Evolutionary conservation across 2,888 invertebrate genomes (phyloP).

Genomic region (Tholera decimalis): DNA sequence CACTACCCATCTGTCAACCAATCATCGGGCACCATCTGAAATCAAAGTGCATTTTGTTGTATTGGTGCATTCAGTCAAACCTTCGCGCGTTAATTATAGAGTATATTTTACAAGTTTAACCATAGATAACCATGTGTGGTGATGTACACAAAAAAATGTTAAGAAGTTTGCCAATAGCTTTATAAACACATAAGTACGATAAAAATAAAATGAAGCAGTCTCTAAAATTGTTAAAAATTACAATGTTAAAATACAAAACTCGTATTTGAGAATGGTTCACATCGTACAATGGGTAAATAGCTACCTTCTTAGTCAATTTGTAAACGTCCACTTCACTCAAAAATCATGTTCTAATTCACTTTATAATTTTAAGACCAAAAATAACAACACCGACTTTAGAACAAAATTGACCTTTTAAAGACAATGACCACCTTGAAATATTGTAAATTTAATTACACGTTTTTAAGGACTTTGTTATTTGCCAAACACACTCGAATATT

Average conservation of each 20-base stretch:
- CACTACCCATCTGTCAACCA: conserved; percentile 72
- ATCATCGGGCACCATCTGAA: conserved; percentile 44
- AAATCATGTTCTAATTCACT: conserved; percentile 4
- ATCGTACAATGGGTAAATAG: not conserved
- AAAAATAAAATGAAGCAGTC: too few relatives aligned
- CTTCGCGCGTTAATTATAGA: too few relatives aligned
- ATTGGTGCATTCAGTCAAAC: conserved; percentile 65
- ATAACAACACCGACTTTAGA: conserved; percentile 3
- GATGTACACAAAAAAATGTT: too few relatives aligned
- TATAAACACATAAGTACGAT: too few relatives aligned
- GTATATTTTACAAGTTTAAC: too few relatives aligned
- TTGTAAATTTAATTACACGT: conserved; percentile 14
- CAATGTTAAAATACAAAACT: too few relatives aligned
- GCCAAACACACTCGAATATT: conserved; percentile 12
- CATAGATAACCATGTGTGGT: conserved; percentile 26
- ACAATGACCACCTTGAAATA: conserved; percentile 24
- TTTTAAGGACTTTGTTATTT: conserved; percentile 16
- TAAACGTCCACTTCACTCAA: conserved; percentile 26
- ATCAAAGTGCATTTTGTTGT: conserved; percentile 45
- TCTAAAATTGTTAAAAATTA: too few relatives aligned
- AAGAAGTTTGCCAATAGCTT: too few relatives aligned
- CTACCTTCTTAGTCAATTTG: not conserved
- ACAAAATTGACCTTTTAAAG: conserved; percentile 22
- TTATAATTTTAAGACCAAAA: not conserved
- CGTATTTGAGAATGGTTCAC: conserved; percentile 2